A percentile compares a stretch with the other conserved stretches of the same genome.
phyloP scores from a whole-genome alignment of 2,113 vertebrate species.

The Kryptolebias marmoratus region DNA sequence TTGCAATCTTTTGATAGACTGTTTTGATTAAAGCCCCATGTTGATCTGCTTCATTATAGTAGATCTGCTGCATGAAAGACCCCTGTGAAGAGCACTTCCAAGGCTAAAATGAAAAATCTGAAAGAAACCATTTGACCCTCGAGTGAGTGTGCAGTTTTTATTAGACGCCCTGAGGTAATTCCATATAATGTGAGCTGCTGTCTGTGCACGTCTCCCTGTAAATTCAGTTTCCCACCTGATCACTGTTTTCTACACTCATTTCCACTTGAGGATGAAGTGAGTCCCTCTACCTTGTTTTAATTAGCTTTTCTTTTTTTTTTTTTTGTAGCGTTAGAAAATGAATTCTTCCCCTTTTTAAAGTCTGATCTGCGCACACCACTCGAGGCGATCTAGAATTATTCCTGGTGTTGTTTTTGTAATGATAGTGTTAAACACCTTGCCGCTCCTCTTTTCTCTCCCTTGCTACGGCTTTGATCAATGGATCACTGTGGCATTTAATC shows the following conservation, averaged over 20 bases:
- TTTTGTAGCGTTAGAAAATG: slow-evolving; percentile 22
- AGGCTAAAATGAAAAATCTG: slow-evolving; percentile 52
- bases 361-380: slow-evolving; percentile 30
- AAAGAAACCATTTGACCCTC: slow-evolving; percentile 33
- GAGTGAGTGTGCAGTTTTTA: slow-evolving; percentile 36
- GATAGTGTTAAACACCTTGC: slow-evolving; percentile 47
- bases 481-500: slow-evolving; percentile 74
- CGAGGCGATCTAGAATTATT: slow-evolving; percentile 21
- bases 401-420: slow-evolving; percentile 43
- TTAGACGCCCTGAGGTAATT: slow-evolving; percentile 47
- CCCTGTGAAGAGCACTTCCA: slow-evolving; percentile 38
- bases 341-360: slow-evolving; percentile 13
- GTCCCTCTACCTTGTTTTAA: slow-evolving; percentile 37
- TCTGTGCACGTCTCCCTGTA: slow-evolving; percentile 52
- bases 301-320: slow-evolving; percentile 11
- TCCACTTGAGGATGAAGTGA: slow-evolving; percentile 26
- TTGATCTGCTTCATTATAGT: slow-evolving; percentile 53
- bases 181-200: slow-evolving; percentile 29
- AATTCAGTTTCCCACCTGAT: slow-evolving; percentile 42
- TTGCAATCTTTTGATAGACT: slow-evolving; percentile 50
- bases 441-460: slow-evolving; percentile 34
- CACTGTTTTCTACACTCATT: slow-evolving; percentile 40
- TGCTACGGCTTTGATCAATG: slow-evolving; percentile 66
- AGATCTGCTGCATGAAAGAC: slow-evolving; percentile 11
- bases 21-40: slow-evolving; percentile 60